A percentile compares a stretch with the other conserved stretches of the same genome.
Evolutionary conservation across 2,113 vertebrate species (phyloP).

Genomic region (Albula goreensis): DNA sequence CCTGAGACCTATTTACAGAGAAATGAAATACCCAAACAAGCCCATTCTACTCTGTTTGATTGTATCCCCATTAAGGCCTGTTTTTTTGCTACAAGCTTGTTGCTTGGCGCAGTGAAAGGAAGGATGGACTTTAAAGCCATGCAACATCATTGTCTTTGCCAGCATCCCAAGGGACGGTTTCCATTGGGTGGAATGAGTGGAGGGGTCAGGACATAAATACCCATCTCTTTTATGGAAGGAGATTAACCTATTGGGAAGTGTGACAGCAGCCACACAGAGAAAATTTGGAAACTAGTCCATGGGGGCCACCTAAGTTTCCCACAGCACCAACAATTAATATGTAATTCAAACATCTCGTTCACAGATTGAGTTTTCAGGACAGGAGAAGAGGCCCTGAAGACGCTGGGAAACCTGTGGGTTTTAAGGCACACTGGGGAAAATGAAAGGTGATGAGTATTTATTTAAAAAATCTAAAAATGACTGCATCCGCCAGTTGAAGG

Average conservation of each 20-base stretch:
- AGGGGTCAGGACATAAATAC: conserved; percentile 53
- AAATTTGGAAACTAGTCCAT: conserved; percentile 63
- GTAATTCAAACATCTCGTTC: conserved; percentile 41
- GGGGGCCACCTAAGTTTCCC: conserved; percentile 1
- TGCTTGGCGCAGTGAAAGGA: too few species aligned
- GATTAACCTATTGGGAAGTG: conserved; percentile 46
- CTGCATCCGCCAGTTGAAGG: not conserved
- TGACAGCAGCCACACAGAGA: conserved; percentile 45
- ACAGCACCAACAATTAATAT: conserved; percentile 39
- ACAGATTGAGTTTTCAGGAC: conserved; percentile 31
- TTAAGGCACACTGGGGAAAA: not conserved
- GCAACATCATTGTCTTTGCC: not conserved
- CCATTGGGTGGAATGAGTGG: conserved; percentile 39
- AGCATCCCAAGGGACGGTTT: not conserved
- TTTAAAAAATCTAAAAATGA: not conserved
- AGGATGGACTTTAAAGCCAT: too few species aligned
- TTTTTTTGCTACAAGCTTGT: too few species aligned
- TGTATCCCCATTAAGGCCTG: too few species aligned
- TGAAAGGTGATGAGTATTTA: conserved; percentile 32
- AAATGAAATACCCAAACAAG: too few species aligned
- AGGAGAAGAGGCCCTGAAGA: conserved; percentile 16
- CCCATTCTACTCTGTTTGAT: too few species aligned
- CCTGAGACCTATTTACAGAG: too few species aligned
- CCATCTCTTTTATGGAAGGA: conserved; percentile 56
- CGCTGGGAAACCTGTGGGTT: not conserved